Conservation (phyloP, 2,113 vertebrate genomes). For the Callorhinus ursinus region DNA sequence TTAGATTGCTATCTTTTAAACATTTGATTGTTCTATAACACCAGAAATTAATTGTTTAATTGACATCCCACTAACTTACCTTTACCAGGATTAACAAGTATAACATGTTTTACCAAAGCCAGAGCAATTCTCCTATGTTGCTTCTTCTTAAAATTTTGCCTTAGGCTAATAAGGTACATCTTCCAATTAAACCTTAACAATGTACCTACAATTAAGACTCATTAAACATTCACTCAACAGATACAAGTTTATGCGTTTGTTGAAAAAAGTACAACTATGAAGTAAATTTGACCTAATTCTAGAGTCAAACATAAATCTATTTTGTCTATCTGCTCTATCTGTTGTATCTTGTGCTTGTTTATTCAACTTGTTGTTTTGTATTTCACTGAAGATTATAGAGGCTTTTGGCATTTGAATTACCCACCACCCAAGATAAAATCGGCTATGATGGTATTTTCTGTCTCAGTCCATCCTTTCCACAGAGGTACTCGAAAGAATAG, state of each 20-base stretch:
- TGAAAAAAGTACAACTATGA: neutral
- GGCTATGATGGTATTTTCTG: neutral
- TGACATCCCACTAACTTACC: neutral
- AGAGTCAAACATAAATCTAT: neutral
- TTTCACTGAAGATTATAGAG: neutral
- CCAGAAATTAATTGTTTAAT: neutral
- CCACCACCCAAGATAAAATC: neutral
- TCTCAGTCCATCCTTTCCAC: neutral
- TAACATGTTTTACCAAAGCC: neutral
- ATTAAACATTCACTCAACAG: constrained; percentile 15
- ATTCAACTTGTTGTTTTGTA: neutral
- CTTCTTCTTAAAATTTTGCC: neutral
- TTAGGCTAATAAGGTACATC: neutral
- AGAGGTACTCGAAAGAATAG: neutral
- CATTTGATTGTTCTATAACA: neutral
- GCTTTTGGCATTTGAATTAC: constrained; percentile 38
- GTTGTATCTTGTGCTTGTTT: neutral
- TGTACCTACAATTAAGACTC: neutral
- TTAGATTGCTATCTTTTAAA: constrained; percentile 38
- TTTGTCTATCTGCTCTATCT: neutral
- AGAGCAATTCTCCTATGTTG: neutral
- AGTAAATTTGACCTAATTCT: neutral
- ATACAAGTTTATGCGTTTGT: neutral
- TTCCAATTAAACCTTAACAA: constrained; percentile 35
- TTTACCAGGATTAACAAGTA: neutral